A percentile compares a stretch with the other conserved stretches of the same genome.
These are phyloP conservation scores for Erynnis tages DNA, from an alignment of 2,888 invertebrate species.

Conservation along the genomic window DNA sequence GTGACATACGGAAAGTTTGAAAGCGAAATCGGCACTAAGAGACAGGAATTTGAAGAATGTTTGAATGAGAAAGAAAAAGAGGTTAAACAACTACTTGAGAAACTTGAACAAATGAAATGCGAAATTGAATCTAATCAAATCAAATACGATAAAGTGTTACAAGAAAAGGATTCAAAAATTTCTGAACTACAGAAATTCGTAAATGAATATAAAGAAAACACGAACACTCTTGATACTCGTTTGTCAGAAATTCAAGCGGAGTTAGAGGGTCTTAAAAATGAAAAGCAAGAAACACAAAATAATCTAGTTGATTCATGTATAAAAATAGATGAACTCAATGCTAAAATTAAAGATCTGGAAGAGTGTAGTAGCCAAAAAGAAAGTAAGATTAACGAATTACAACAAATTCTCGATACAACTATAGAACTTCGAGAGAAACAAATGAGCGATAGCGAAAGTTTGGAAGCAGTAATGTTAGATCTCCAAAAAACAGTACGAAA, in stretches of 20 bases:
- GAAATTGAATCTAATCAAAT: constrained; percentile 44
- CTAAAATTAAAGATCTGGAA: constrained; percentile 40
- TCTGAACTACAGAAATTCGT: constrained; percentile 42
- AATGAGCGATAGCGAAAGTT: constrained; percentile 38
- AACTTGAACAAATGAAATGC: constrained; percentile 42
- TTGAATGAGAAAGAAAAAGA: constrained; percentile 51
- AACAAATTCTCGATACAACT: constrained; percentile 32
- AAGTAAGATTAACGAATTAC: constrained; percentile 41
- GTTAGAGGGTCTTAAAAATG: constrained; percentile 33
- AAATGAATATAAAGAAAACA: constrained; percentile 40
- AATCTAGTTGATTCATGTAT: neutral
- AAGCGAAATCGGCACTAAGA: constrained; percentile 45
- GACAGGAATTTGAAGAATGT: constrained; percentile 44
- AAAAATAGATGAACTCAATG: constrained; percentile 42
- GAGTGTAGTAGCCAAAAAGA: constrained; percentile 39
- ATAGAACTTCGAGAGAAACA: constrained; percentile 29
- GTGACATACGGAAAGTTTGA: constrained; percentile 45
- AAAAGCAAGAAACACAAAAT: neutral
- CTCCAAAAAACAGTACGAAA: constrained; percentile 36
- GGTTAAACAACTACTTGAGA: constrained; percentile 47
- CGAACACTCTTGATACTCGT: constrained; percentile 34
- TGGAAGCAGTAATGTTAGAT: constrained; percentile 29
- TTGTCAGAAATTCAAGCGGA: constrained; percentile 38
- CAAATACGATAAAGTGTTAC: constrained; percentile 39
- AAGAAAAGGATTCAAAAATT: constrained; percentile 41